Base-by-base conservation (phyloP, 2,113 vertebrate species). In the Pogona vitticeps region DNA sequence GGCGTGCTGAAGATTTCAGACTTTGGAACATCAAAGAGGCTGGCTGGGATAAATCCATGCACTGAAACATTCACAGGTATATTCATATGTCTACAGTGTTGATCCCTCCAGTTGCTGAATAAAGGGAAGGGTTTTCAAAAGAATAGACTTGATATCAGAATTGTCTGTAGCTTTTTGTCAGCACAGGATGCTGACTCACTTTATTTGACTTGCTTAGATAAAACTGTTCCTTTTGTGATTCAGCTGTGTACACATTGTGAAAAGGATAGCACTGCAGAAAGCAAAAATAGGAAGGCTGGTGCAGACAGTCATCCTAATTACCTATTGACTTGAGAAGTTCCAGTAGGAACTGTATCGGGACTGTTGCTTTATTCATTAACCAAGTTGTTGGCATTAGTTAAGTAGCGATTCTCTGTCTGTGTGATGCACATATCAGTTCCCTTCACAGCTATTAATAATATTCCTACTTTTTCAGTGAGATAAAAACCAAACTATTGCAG, bases 61-160 rank as follows among this genome's bases (percentile, higher is more conserved):
- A 99, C 99, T 26, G 99, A 99, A 96, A 99, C 99, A 2, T 99
- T 99, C 93, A 99, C 99, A 93, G 99, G 99, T 99, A 97, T 83
- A 91, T 95, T 91, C 84, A 65, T 77, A 89, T 70, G 76, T 85
- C 78, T 31, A 79, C 36, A 65, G 61, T 65, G 61, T 10, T 36
- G 17, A 63, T 18, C 52, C 36, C 87, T 83, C 80, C 86, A 83
- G 88, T 65, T 23, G 56, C 89, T 79, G 7, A 71, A 33, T 40
- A 80, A 76, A 75, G n/a, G 23, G 40, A 67, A 0, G 38, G 71
- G 18, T 0, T 71, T 33, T 80, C 79, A 65, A 31, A n/a, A 26
- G 0, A 70, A 40, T 71, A 76, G 80, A 88, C 84, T 88, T 73
- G 88, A 77, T 23, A 71, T 83, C 85, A 52, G 65, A 84, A 91